Evolutionary conservation across 2,797 vertebrate species (phyloP).

Genomic region (Nannoperca obscura): DNA sequence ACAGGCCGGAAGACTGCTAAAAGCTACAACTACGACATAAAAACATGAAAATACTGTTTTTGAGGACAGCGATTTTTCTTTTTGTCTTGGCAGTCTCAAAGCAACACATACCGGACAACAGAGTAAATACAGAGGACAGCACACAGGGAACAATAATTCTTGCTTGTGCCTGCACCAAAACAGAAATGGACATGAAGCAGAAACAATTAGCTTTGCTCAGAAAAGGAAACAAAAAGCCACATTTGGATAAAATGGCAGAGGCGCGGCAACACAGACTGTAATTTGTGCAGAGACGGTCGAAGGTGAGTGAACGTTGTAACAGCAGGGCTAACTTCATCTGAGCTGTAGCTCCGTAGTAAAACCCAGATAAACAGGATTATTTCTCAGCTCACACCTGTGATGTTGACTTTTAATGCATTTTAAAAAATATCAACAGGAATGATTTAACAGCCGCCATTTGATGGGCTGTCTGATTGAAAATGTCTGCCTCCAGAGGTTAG

Average conservation of each 20-base stretch:
- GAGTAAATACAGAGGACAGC: conserved; percentile 29
- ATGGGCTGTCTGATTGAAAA: background rate
- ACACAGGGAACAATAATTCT: conserved; percentile 15
- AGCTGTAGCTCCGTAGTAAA: conserved; percentile 23
- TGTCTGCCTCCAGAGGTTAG: background rate
- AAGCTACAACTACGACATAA: background rate
- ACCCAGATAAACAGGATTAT: conserved; percentile 23
- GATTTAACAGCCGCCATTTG: background rate
- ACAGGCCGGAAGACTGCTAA: background rate
- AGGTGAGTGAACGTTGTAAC: conserved; percentile 28
- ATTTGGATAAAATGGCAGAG: conserved; percentile 22
- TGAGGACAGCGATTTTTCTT: background rate
- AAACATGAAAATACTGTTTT: conserved; percentile 21
- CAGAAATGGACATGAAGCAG: conserved; percentile 23
- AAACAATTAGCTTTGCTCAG: conserved; percentile 26
- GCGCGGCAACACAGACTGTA: conserved; percentile 42
- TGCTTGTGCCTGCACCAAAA: conserved; percentile 17
- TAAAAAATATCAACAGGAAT: background rate
- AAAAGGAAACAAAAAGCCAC: conserved; percentile 14
- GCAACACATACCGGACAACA: conserved; percentile 22
- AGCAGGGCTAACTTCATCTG: conserved; percentile 16
- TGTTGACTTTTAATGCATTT: background rate
- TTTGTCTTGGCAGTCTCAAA: conserved; percentile 21
- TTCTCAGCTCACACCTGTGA: conserved; percentile 10
- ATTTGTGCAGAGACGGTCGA: conserved; percentile 34